Evolutionary conservation across 2,113 vertebrate species (phyloP).

Genomic region (Caloenas nicobarica): DNA sequence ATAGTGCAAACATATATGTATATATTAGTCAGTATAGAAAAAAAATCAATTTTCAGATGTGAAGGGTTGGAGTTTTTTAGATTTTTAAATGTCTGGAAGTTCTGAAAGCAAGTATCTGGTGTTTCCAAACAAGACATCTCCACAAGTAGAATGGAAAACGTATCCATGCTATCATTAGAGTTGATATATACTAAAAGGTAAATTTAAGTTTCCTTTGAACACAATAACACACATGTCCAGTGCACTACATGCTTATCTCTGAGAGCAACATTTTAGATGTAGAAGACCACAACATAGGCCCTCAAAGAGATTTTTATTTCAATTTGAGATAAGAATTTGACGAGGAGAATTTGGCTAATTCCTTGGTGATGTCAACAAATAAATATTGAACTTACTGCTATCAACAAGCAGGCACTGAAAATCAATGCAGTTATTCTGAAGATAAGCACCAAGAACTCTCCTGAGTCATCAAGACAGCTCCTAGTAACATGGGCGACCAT

Average conservation of each 20-base stretch:
- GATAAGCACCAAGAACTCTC: not conserved
- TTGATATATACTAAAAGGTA: not conserved
- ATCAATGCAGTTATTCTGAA: not conserved
- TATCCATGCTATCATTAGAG: not conserved
- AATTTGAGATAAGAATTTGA: not conserved
- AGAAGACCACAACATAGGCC: accelerated
- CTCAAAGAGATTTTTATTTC: not conserved
- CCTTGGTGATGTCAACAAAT: not conserved
- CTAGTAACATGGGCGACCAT: not conserved
- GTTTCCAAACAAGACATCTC: not conserved
- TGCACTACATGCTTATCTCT: not conserved
- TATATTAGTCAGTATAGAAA: not conserved
- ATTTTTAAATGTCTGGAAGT: not conserved
- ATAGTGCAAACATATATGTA: not conserved
- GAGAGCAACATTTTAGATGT: not conserved
- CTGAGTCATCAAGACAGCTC: not conserved
- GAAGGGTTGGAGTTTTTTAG: not conserved
- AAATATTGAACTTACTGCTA: not conserved
- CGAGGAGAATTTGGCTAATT: not conserved
- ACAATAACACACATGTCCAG: not conserved
- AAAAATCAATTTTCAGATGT: not conserved
- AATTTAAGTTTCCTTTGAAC: not conserved
- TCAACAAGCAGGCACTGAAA: not conserved
- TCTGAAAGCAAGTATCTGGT: not conserved
- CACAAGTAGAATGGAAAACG: not conserved